Conservation (phyloP, 2,113 vertebrate species). For the Australoheros scitulus region DNA sequence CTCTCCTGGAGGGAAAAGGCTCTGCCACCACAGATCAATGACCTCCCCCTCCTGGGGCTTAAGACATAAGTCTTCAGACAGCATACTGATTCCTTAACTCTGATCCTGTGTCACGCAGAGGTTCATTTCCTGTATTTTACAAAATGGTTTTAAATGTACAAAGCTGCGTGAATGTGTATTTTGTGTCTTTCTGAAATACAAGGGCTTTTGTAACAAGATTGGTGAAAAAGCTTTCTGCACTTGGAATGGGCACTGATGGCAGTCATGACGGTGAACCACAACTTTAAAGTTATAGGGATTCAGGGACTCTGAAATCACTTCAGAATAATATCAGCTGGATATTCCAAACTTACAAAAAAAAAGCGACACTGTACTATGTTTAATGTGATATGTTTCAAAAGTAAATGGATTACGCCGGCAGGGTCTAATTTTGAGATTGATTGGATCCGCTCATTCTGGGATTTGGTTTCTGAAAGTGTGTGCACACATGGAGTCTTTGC, state of each 20-base stretch:
- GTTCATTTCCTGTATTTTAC: constrained; percentile 6
- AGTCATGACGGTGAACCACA: neutral
- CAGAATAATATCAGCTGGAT: neutral
- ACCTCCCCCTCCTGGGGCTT: neutral
- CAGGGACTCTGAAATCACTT: neutral
- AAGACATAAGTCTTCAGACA: constrained; percentile 21
- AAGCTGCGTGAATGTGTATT: neutral
- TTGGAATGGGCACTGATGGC: neutral
- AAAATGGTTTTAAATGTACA: constrained; percentile 4
- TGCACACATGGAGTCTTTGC: neutral
- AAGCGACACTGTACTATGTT: neutral
- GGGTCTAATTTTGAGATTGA: neutral
- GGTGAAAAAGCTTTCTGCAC: neutral
- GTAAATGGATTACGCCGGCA: neutral
- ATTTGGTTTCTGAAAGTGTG: neutral
- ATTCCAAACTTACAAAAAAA: neutral
- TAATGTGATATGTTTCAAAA: neutral
- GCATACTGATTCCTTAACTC: constrained; percentile 33
- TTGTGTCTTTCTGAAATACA: neutral
- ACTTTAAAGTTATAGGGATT: neutral
- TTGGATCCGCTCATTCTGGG: neutral
- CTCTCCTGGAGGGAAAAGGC: constrained; percentile 17
- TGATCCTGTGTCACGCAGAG: constrained; percentile 1
- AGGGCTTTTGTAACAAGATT: constrained; percentile 14
- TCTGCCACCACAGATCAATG: constrained; percentile 36